Evolutionary conservation across 2,888 invertebrate species (phyloP), one percentile per base, ranked within the genome.

Genomic region (Incurvaria masculella): DNA sequence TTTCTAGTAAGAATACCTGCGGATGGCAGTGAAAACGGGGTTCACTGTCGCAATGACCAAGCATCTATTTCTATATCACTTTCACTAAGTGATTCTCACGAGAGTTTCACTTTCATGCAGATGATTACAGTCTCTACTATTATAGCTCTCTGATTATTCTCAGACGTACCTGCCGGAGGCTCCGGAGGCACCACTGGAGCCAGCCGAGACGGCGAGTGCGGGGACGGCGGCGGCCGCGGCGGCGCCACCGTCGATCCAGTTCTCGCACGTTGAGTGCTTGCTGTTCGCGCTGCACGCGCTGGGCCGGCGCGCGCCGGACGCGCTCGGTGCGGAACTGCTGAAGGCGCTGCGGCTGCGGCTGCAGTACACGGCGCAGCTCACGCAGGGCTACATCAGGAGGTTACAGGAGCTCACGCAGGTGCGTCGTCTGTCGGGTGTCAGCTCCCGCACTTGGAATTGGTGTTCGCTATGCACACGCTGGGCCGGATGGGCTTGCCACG

Each of bases 251-350:
- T 88, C 91, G 51, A 82, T 97, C 44, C 89, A 96, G 65, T 97
- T 97, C 64, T 93, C 96, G 33, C 89, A 91, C 63, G 93, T 97
- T 2, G 97, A 97, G 74, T 94, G 94, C 76, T 81, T 96, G 27
- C 80, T 97, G 58, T 96, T 83, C 63, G 81, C 84, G 11, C 71
- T 88, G 42, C 88, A 88, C 61, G 88, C 90, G 47, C 65, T 97
- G 42, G 93, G 90, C 47, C 83, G 88, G 53, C 89, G 89, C 61
- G 81, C 84, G 54, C 89, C 92, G 0, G 91, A 89, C 50, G 83
- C 84, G 16, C 82, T 86, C 23, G 82, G 88, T 53, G 82, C 87
- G 19, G 88, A 91, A 60, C 85, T 87, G 11, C 75, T 95, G 8
- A 95, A 94, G 67, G 93, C 95, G 60, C 89, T 97, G 59, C 85